These are phyloP conservation scores for Lepus europaeus DNA, from an alignment of 2,113 vertebrate species.

Conservation along the genomic window DNA sequence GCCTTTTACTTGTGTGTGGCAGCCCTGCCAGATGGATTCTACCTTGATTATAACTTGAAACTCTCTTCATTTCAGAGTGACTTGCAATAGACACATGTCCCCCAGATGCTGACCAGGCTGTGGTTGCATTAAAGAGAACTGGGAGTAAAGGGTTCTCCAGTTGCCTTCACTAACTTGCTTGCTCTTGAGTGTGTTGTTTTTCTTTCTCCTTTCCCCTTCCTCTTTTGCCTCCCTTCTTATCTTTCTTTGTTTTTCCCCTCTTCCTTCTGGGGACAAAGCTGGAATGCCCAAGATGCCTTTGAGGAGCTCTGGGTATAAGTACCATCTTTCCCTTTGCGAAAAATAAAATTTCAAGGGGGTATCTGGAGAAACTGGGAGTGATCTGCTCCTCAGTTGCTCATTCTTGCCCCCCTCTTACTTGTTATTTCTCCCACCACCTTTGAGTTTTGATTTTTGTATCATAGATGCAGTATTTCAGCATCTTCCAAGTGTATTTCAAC, in stretches of 20 bases:
- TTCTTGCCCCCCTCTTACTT: neutral
- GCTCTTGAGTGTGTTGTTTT: neutral
- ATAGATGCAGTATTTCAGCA: neutral
- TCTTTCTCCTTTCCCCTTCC: neutral
- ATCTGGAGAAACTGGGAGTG: neutral
- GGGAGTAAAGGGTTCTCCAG: neutral
- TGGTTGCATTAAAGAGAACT: neutral
- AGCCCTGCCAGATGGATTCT: neutral
- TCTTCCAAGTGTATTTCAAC: neutral
- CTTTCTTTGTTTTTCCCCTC: neutral
- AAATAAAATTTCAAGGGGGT: neutral
- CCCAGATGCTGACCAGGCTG: neutral
- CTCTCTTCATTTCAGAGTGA: conserved; percentile 1
- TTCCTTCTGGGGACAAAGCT: neutral
- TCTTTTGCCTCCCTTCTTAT: neutral
- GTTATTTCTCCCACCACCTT: neutral
- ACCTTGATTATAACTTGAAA: neutral
- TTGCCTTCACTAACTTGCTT: neutral
- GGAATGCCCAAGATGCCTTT: neutral
- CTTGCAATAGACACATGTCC: neutral
- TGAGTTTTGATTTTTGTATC: conserved; percentile 8
- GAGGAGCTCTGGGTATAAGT: neutral
- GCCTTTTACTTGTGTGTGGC: neutral
- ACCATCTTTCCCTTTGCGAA: neutral
- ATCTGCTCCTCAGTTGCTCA: neutral